Percentiles rank a stretch among this genome's conserved stretches.
phyloP scores from a whole-genome alignment of 2,888 invertebrate genomes.

The Flexamia atlantica region DNA sequence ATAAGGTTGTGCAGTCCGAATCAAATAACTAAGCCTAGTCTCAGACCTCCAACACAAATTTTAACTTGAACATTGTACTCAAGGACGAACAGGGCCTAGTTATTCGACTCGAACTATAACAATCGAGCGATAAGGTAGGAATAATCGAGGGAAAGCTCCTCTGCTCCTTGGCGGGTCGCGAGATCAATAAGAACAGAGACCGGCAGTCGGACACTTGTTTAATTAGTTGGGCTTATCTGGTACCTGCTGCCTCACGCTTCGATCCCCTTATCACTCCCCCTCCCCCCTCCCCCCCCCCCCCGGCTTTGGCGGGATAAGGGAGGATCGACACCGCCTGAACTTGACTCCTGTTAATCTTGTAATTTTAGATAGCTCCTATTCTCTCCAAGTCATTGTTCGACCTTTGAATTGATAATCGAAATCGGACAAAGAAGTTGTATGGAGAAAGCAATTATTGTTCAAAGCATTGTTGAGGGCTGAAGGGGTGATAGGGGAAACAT shows the following conservation, averaged over 20 bases:
- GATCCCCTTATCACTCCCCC: slow-evolving; percentile 34
- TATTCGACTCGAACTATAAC: too few relatives aligned
- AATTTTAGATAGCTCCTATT: slow-evolving; percentile 20
- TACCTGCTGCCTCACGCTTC: slow-evolving; percentile 42
- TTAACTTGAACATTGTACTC: too few relatives aligned
- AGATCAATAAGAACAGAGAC: slow-evolving; percentile 48
- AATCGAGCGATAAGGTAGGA: neutral
- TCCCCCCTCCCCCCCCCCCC: too few relatives aligned
- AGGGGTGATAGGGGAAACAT: too few relatives aligned
- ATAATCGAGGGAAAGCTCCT: neutral
- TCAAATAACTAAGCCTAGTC: too few relatives aligned
- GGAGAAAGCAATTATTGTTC: too few relatives aligned
- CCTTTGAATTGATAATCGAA: slow-evolving; percentile 33
- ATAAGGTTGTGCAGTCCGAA: too few relatives aligned
- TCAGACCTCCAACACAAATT: too few relatives aligned
- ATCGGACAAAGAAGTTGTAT: neutral
- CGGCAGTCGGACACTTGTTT: slow-evolving; percentile 41
- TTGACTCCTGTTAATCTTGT: slow-evolving; percentile 23
- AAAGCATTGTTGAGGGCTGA: too few relatives aligned
- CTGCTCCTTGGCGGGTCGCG: neutral
- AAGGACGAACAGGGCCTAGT: too few relatives aligned
- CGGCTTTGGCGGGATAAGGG: neutral
- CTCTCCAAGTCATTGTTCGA: slow-evolving; percentile 30
- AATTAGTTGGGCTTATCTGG: slow-evolving; percentile 47
- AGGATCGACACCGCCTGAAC: slow-evolving; percentile 7